Evolutionary conservation across 2,888 invertebrate species (phyloP).

Genomic region (Mesorhabditis spiculigera): DNA sequence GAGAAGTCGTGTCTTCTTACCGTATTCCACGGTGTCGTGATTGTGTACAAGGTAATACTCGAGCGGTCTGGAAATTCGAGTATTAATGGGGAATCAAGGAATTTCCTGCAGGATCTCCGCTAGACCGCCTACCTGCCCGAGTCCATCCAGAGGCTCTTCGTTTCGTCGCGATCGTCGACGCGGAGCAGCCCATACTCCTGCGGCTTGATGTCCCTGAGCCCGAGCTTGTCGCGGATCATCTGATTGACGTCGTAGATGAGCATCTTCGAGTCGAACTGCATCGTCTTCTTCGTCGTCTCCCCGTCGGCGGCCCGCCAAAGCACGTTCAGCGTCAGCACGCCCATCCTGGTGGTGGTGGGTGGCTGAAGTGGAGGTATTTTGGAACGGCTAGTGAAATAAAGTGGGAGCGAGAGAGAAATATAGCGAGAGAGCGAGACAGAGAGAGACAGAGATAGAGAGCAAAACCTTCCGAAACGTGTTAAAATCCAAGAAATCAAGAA

Average conservation of each 20-base stretch:
- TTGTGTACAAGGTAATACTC: conserved; percentile 86
- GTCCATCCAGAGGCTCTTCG: conserved; percentile 95
- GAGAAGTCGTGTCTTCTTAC: conserved; percentile 12
- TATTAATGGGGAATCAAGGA: background rate
- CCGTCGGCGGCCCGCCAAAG: conserved; percentile 59
- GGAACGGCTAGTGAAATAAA: background rate
- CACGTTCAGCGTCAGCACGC: conserved; percentile 64
- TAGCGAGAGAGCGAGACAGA: conserved; percentile 9
- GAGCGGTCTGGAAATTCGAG: conserved; percentile 71
- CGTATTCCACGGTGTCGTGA: conserved; percentile 29
- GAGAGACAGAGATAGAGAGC: conserved; percentile 9
- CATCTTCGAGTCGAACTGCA: conserved; percentile 93
- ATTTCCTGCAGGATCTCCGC: too few relatives aligned
- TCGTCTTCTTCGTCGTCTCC: conserved; percentile 74
- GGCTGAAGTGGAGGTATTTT: background rate
- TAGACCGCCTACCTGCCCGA: conserved; percentile 75
- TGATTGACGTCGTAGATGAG: conserved; percentile 92
- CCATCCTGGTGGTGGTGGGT: conserved; percentile 41
- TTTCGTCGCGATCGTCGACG: conserved; percentile 84
- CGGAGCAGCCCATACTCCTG: conserved; percentile 89
- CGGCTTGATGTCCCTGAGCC: conserved; percentile 58
- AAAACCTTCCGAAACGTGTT: background rate
- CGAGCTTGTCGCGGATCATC: conserved; percentile 88
- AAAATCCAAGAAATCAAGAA: background rate
- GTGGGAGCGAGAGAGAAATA: background rate